These are phyloP conservation scores for Ooceraea biroi DNA, from an alignment of 1,140 invertebrate genomes.

Conservation along the genomic window DNA sequence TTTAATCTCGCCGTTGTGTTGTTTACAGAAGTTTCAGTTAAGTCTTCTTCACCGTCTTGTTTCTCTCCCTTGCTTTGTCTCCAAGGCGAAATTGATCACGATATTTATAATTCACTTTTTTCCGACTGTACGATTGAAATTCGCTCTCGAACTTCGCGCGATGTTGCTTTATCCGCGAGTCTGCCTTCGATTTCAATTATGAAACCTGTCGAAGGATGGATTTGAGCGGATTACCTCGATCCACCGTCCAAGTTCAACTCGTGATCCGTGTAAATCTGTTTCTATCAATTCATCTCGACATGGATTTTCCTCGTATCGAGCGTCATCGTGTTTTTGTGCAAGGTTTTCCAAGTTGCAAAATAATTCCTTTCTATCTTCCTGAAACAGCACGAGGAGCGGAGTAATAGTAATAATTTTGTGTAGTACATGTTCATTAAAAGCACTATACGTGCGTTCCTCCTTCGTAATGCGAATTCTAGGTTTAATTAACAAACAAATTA, in stretches of 20 bases:
- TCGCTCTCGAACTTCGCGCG: constrained; percentile 9
- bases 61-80: background rate
- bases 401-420: background rate
- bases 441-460: background rate
- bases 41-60: background rate
- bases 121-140: background rate
- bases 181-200: constrained; percentile 40
- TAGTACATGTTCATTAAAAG: constrained; percentile 4
- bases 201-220: constrained; percentile 22
- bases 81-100: constrained; percentile 16
- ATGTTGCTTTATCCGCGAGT: background rate
- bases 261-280: background rate
- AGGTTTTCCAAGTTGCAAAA: background rate
- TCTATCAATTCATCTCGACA: background rate
- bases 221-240: constrained; percentile 30
- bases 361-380: background rate
- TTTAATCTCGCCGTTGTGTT: constrained; percentile 21
- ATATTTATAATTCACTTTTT: constrained; percentile 20
- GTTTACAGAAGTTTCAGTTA: background rate
- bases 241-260: background rate
- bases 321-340: background rate
- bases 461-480: constrained; percentile 8
- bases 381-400: background rate
- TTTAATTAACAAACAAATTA: constrained; percentile 30
- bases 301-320: background rate